Evolutionary conservation across 2,888 invertebrate genomes (phyloP).

Genomic region (Drosophila imparisetae): DNA sequence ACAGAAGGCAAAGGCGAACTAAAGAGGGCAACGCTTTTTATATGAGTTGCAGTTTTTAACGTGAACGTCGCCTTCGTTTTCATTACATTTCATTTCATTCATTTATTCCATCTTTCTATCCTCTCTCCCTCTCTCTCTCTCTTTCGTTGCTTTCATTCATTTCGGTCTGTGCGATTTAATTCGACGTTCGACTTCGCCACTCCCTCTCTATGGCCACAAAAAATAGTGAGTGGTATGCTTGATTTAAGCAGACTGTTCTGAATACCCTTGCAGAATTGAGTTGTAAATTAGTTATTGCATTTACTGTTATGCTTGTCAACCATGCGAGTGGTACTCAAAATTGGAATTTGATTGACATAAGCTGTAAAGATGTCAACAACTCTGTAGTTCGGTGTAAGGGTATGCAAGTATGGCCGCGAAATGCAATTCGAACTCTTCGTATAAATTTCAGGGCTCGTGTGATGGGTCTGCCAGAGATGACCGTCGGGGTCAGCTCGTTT

Average conservation of each 20-base stretch:
- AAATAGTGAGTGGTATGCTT: background rate
- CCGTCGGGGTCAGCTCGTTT: slow-evolving; percentile 27
- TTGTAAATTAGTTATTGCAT: background rate
- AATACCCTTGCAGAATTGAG: background rate
- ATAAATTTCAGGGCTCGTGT: slow-evolving; percentile 66
- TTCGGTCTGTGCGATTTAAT: slow-evolving; percentile 74
- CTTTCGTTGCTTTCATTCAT: slow-evolving; percentile 63
- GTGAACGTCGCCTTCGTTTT: slow-evolving; percentile 62
- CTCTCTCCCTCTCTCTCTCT: background rate
- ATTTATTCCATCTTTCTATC: slow-evolving; percentile 63
- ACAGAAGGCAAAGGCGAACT: slow-evolving; percentile 46
- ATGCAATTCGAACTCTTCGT: slow-evolving; percentile 58
- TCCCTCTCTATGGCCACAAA: slow-evolving; percentile 21
- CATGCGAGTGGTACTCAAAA: background rate
- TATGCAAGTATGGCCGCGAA: slow-evolving; percentile 36
- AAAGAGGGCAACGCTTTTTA: slow-evolving; percentile 57
- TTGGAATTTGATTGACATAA: background rate
- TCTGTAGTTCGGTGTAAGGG: slow-evolving; percentile 4
- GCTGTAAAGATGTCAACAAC: background rate
- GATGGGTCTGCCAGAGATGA: slow-evolving; percentile 38
- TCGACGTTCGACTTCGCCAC: slow-evolving; percentile 59
- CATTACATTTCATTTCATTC: slow-evolving; percentile 72
- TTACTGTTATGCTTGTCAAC: background rate
- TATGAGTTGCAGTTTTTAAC: slow-evolving; percentile 66
- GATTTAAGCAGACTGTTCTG: background rate